Percentiles rank a stretch among this genome's conserved stretches.
These are phyloP conservation scores for Bactericera cockerelli DNA, from an alignment of 1,140 invertebrate genomes.

Conservation along the genomic window DNA sequence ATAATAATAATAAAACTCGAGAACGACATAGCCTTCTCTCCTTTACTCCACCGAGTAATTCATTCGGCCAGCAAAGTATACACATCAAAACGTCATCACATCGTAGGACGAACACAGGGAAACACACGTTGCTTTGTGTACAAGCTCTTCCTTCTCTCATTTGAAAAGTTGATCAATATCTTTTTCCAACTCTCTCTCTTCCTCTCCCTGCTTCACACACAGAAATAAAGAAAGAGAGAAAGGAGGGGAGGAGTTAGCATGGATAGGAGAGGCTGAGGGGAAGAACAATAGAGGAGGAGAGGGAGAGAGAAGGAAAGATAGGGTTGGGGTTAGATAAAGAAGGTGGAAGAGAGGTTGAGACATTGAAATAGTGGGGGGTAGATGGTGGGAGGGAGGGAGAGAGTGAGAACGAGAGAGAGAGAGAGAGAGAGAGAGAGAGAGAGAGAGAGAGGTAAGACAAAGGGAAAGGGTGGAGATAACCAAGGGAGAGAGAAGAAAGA, in stretches of 20 bases:
- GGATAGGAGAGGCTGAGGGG: slow-evolving; percentile 11
- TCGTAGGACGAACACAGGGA: too few relatives aligned
- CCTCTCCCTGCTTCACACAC: too few relatives aligned
- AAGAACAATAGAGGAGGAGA: slow-evolving; percentile 19
- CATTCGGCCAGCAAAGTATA: too few relatives aligned
- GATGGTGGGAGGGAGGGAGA: slow-evolving; percentile 2
- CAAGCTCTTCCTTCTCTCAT: not conserved
- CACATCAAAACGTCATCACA: too few relatives aligned
- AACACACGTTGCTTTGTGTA: too few relatives aligned
- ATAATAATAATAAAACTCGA: too few relatives aligned
- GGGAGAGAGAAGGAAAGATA: slow-evolving; percentile 16
- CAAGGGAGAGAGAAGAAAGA: too few relatives aligned
- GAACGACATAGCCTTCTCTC: too few relatives aligned
- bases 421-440: too few relatives aligned
- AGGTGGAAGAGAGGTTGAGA: not conserved
- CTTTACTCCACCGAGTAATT: too few relatives aligned
- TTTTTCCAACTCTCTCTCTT: not conserved
- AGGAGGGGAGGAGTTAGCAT: slow-evolving; percentile 12
- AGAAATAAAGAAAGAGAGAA: not conserved
- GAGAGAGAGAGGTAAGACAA: too few relatives aligned
- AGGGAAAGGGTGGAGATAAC: too few relatives aligned
- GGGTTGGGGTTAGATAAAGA: not conserved
- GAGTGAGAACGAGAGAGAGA: slow-evolving; percentile 28
- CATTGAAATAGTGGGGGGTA: slow-evolving; percentile 12
- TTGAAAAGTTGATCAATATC: slow-evolving; percentile 9